Evolutionary conservation across 2,888 invertebrate species (phyloP), one percentile per base, ranked within the genome.

Genomic region (Drosophila diplacantha): DNA sequence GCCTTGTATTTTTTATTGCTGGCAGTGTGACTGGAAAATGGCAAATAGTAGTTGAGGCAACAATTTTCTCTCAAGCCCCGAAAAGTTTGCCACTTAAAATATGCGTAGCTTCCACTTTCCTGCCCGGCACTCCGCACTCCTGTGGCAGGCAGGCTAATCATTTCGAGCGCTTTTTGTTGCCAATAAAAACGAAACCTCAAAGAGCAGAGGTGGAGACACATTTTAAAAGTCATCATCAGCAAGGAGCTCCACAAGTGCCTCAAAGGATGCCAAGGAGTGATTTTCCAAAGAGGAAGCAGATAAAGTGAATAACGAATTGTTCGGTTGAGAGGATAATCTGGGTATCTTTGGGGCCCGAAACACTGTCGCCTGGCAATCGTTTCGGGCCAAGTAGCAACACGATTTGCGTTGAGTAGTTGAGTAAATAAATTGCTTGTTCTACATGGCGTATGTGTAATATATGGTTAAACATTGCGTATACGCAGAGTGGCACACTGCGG

Each of bases 71-170:
- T 67, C 73, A 70, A 71, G 71, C 35, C 44, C 44, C 16, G 8
- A 59, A 69, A 78, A 77, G 71, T 77, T 77, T 77, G 77, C 73
- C 81, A 77, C 81, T 77, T 75, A 75, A 78, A 78, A 78, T 78
- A 78, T 80, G 81, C 78, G 73, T 69, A 62, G 69, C 68, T 61
- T 56, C 49, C 55, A 73, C 71, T 57, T 49, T 52, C 52, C 18
- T 26, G 9, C 16, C 16, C 24, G n/a, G 41, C 41, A n/a, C 41
- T 24, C 9, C 5, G 41, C 22, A 24, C 35, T 32, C 49, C 38
- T 58, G 55, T 47, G 56, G n/a, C 55, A 54, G 39, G 50, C 35
- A 54, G 44, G 50, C 49, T 50, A 67, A 73, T 79, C 71, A 73
- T 72, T 74, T 70, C 41, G 55, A 61, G 62, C 46, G 50, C 63